Conservation (phyloP, 1,140 invertebrate species). For the Anoplolepis gracilipes region DNA sequence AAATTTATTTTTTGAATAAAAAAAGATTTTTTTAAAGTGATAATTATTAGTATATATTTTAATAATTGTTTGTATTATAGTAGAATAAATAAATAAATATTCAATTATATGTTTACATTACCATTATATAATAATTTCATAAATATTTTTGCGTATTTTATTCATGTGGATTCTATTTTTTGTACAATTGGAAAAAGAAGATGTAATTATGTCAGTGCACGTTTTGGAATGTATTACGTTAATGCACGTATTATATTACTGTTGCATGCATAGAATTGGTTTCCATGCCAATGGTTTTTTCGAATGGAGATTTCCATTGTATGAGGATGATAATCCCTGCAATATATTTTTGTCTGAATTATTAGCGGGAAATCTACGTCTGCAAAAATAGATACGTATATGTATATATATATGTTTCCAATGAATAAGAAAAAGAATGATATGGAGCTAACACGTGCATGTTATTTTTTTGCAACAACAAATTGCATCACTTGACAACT, state of each 20-base stretch:
- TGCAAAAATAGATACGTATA: conserved; percentile 48
- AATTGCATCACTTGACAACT: neutral
- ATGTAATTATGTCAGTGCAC: neutral
- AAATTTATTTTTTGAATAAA: neutral
- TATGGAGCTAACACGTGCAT: neutral
- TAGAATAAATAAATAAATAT: neutral
- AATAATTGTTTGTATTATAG: neutral
- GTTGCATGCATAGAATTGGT: conserved; percentile 49
- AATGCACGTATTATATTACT: neutral
- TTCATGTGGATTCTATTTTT: neutral
- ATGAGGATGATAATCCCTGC: conserved; percentile 54
- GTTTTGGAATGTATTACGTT: too few relatives aligned
- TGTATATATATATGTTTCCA: neutral
- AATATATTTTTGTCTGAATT: conserved; percentile 71
- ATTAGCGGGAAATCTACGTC: conserved; percentile 73
- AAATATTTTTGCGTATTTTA: neutral
- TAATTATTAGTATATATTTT: neutral
- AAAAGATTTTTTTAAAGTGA: neutral
- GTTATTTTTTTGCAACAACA: neutral
- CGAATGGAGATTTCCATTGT: conserved; percentile 81
- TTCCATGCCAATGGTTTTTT: conserved; percentile 77
- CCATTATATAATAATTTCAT: neutral
- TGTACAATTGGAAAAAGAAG: neutral
- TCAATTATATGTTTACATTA: neutral
- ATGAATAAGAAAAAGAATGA: conserved; percentile 33